Percentiles rank a stretch among this genome's conserved stretches.
Evolutionary conservation across 2,797 vertebrate genomes (phyloP).

Genomic region (Ctenochaetus hawaiiensis): DNA sequence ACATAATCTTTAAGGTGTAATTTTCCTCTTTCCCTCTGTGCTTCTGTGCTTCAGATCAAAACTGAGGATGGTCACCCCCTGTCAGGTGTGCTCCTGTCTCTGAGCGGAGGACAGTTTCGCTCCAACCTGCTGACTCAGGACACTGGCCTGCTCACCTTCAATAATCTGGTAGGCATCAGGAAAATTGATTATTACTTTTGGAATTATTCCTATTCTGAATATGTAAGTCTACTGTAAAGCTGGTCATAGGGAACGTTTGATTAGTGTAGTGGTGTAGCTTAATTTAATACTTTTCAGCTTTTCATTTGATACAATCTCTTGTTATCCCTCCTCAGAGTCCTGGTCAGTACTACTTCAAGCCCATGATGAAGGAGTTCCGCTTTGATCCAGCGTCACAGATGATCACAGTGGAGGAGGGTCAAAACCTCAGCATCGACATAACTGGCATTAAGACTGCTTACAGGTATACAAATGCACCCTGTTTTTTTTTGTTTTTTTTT

Average conservation of each 20-base stretch:
- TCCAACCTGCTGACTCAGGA: slow-evolving; percentile 98
- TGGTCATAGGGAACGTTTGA: neutral
- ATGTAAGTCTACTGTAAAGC: neutral
- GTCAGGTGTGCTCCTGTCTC: slow-evolving; percentile 95
- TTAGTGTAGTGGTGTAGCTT: neutral
- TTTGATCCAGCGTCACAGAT: slow-evolving; percentile 97
- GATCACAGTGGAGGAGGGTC: slow-evolving; percentile 97
- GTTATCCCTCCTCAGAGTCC: slow-evolving; percentile 88
- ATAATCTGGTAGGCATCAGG: slow-evolving; percentile 90
- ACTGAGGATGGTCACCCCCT: slow-evolving; percentile 93
- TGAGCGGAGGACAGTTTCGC: slow-evolving; percentile 96
- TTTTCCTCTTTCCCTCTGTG: neutral
- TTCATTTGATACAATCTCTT: neutral
- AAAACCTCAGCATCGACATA: slow-evolving; percentile 93
- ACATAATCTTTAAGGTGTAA: neutral
- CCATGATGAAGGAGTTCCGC: slow-evolving; percentile 99
- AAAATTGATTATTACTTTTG: neutral
- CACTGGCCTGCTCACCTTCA: slow-evolving; percentile 94
- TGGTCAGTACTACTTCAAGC: slow-evolving; percentile 98
- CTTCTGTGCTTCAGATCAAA: slow-evolving; percentile 86
- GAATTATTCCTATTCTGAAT: neutral
- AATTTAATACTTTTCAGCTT: neutral
- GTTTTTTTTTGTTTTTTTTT: neutral
- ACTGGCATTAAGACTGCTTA: slow-evolving; percentile 96
- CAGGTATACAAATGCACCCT: slow-evolving; percentile 83